phyloP scores from a whole-genome alignment of 1,140 invertebrate species.

The Thereuonema tuberculata region DNA sequence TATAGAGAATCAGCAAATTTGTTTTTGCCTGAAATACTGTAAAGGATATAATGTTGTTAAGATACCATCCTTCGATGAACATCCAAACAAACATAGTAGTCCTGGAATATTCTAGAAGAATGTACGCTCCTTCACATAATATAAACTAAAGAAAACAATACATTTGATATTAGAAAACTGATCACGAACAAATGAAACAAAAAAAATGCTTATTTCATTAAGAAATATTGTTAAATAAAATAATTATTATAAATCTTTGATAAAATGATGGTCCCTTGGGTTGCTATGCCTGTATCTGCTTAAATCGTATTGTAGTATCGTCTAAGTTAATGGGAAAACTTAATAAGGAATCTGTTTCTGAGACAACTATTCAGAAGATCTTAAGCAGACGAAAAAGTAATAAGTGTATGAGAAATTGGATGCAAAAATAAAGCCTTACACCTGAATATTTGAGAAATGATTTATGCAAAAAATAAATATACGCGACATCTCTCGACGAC shows the following conservation, averaged over 20 bases:
- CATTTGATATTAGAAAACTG: not conserved
- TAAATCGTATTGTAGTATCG: not conserved
- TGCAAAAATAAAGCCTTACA: no score
- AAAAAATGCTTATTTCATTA: not conserved
- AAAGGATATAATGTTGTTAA: constrained; percentile 40
- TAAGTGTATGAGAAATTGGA: no score
- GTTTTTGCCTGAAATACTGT: constrained; percentile 41
- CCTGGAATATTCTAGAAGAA: constrained; percentile 41
- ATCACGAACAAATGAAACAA: not conserved
- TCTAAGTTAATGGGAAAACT: not conserved
- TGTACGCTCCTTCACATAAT: constrained; percentile 39
- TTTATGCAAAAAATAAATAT: no score
- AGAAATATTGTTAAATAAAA: not conserved
- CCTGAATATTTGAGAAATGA: no score
- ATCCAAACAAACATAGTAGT: constrained; percentile 47
- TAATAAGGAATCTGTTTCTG: no score
- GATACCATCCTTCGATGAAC: constrained; percentile 42
- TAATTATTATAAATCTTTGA: not conserved
- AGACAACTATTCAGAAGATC: no score
- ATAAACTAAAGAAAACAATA: constrained; percentile 30
- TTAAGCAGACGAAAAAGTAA: no score
- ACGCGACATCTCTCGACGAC: no score
- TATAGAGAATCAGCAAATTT: constrained; percentile 51
- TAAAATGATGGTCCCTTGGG: not conserved
- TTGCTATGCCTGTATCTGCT: not conserved